Evolutionary conservation across 2,797 vertebrate genomes (phyloP).

Genomic region (Enteromius unitaeniatus): DNA sequence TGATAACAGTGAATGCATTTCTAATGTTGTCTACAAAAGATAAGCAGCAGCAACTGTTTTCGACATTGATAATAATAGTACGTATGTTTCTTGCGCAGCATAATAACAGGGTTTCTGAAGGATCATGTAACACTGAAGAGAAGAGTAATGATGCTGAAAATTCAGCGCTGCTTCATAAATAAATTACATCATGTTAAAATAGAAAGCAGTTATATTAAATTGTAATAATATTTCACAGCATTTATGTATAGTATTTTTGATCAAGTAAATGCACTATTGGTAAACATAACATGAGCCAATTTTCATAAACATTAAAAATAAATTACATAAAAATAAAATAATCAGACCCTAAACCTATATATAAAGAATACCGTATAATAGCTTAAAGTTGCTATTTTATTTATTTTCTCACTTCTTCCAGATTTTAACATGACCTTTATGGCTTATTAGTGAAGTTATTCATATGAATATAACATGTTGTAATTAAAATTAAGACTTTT

Average conservation of each 20-base stretch:
- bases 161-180: neutral
- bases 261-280: neutral
- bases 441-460: neutral
- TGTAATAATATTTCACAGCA: neutral
- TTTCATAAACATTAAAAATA: neutral
- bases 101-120: neutral
- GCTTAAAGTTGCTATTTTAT: neutral
- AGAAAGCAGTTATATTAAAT: neutral
- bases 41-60: neutral
- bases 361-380: neutral
- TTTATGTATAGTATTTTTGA: neutral
- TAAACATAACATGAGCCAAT: neutral
- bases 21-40: neutral
- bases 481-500: too few relatives aligned
- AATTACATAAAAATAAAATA: neutral
- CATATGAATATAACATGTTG: neutral
- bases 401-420: neutral
- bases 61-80: neutral
- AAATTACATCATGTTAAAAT: neutral
- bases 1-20: neutral
- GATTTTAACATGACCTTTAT: neutral
- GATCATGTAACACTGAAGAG: neutral
- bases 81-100: neutral
- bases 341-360: neutral
- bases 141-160: neutral